Percentiles rank a stretch among this genome's conserved stretches.
phyloP scores from a whole-genome alignment of 2,888 invertebrate genomes.

The Mythimna albipuncta region DNA sequence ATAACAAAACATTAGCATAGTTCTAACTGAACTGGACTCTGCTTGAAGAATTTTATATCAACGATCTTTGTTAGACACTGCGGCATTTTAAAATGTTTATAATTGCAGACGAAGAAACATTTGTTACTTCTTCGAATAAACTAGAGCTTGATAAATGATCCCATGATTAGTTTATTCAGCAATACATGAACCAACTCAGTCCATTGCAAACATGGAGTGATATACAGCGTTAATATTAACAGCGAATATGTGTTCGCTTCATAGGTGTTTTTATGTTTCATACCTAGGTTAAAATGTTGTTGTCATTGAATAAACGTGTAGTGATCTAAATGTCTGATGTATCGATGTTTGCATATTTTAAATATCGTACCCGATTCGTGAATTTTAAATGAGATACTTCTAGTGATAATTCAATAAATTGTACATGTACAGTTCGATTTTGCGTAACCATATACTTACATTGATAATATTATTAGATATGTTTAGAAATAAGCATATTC shows the following conservation, averaged over 20 bases:
- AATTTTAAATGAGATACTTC: conserved; percentile 21
- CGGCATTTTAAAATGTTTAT: background rate
- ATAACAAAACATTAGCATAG: background rate
- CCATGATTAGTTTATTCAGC: conserved; percentile 16
- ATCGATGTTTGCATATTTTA: conserved; percentile 35
- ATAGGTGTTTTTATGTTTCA: conserved; percentile 16
- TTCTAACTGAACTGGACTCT: background rate
- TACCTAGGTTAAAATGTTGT: conserved; percentile 33
- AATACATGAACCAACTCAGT: conserved; percentile 10
- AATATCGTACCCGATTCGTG: conserved; percentile 15
- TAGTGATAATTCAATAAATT: conserved; percentile 31
- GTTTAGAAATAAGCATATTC: conserved; percentile 39
- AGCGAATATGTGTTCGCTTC: conserved; percentile 11
- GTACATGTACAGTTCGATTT: conserved; percentile 46
- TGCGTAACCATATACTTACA: conserved; percentile 22
- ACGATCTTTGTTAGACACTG: background rate
- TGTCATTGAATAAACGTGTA: conserved; percentile 45
- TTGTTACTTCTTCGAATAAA: conserved; percentile 34
- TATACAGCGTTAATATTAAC: background rate
- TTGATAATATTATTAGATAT: conserved; percentile 15
- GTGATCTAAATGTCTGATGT: conserved; percentile 54
- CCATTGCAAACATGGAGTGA: background rate
- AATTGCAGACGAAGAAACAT: background rate
- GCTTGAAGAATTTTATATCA: background rate
- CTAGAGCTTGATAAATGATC: conserved; percentile 29